Base-by-base conservation (phyloP, 2,888 invertebrate genomes). In the Drepana falcataria region DNA sequence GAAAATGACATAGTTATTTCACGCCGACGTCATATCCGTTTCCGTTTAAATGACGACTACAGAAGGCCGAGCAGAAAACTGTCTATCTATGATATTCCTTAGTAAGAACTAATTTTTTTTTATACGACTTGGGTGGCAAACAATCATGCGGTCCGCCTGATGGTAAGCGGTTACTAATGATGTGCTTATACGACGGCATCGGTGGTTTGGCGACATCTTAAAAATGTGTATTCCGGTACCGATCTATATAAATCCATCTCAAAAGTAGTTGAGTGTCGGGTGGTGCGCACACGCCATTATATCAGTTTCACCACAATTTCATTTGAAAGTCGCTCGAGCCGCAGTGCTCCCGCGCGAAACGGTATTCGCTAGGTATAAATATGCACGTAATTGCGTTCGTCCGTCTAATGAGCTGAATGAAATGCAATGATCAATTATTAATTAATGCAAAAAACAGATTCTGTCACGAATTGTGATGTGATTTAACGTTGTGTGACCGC, bases 261-360 rank as follows among this genome's bases (percentile, higher is more conserved):
- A 21, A 21, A 21, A 21, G 33, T 51, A 51, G 40, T 51, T 58
- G 60, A 69, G 53, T 63, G 75, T 81, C 75, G 79, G 78, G 81
- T 83, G 81, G 77, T 61, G 63, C 58, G 53, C 60, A 57, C 57
- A 56, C 69, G 67, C 73, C 76, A 79, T 84, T 83, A 79, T 80
- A 80, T 83, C 75, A 79, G 75, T 87, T 90, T 87, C 86, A 81
- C 85, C 77, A 74, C 77, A 77, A 79, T 83, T 85, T 85, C 72
- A 77, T 73, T 85, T 72, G 86, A 89, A 89, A 87, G 87, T 82
- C 69, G 70, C 58, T 57, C 62, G 71, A 68, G 60, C 64, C 59
- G 62, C 9, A 40, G 70, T 64, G 75, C 85, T 81, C 73, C 85
- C 87, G 81, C 79, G 85, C 83, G 85, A 75, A 77, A 82, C 88